Conservation (phyloP, 2,797 vertebrate species). For the Acipenser ruthenus region DNA sequence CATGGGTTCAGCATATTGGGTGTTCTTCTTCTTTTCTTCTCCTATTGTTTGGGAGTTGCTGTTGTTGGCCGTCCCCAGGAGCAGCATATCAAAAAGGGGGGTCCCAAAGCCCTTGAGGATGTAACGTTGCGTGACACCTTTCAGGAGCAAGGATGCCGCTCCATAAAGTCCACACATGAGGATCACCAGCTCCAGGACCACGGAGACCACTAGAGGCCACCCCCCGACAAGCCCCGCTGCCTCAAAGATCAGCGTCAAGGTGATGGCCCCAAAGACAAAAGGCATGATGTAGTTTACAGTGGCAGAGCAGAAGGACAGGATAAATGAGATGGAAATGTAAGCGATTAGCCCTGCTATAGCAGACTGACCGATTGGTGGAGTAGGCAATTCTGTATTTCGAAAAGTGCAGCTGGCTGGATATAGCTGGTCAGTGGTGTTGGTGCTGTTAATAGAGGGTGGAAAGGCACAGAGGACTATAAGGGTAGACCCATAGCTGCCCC, state of each 20-base stretch:
- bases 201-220: conserved; percentile 72
- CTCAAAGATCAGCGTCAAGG: conserved; percentile 69
- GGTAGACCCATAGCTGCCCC: conserved; percentile 75
- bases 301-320: conserved; percentile 78
- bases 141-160: conserved; percentile 65
- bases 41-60: conserved; percentile 49
- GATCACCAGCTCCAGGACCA: conserved; percentile 66
- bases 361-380: conserved; percentile 44
- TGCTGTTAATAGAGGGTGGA: conserved; percentile 17
- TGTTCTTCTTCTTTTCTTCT: conserved; percentile 84
- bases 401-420: conserved; percentile 12
- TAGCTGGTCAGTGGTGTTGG: not conserved
- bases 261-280: conserved; percentile 78
- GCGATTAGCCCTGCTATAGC: conserved; percentile 71
- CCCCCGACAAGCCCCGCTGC: conserved; percentile 55
- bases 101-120: conserved; percentile 77
- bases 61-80: conserved; percentile 64
- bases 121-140: conserved; percentile 73
- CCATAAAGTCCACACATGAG: conserved; percentile 71
- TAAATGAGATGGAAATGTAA: conserved; percentile 68
- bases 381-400: not conserved
- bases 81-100: conserved; percentile 76
- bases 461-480: conserved; percentile 55
- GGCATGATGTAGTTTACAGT: conserved; percentile 85
- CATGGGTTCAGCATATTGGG: conserved; percentile 83